Percentiles rank a stretch among this genome's conserved stretches.
These are phyloP conservation scores for Portevinia maculata DNA, from an alignment of 2,888 invertebrate species.

Conservation along the genomic window DNA sequence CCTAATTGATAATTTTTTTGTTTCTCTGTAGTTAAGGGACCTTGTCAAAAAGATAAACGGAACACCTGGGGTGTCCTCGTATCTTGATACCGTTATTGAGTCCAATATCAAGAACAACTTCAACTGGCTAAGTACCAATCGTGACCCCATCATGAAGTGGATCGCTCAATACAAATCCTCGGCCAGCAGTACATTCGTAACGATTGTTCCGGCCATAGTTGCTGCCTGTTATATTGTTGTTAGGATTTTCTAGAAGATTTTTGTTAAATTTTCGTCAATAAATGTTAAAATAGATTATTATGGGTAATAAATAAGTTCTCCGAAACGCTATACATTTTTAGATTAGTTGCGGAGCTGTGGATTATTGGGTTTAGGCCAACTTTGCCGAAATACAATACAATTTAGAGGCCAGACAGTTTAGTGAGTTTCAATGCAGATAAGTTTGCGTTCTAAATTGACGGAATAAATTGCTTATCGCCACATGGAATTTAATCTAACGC, in stretches of 20 bases:
- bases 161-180: constrained; percentile 56
- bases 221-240: constrained; percentile 34
- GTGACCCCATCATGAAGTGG: constrained; percentile 78
- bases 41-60: constrained; percentile 77
- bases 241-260: constrained; percentile 59
- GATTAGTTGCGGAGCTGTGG: not conserved
- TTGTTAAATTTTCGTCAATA: not conserved
- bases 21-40: constrained; percentile 74
- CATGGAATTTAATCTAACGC: too few species aligned
- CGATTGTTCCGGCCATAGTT: constrained; percentile 36
- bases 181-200: constrained; percentile 27
- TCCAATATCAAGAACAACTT: constrained; percentile 75
- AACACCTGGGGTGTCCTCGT: constrained; percentile 70
- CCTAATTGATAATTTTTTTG: not conserved
- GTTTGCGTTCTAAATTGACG: constrained; percentile 8
- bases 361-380: too few species aligned
- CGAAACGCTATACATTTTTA: not conserved
- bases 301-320: constrained; percentile 19
- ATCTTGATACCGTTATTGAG: constrained; percentile 76
- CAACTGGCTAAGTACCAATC: constrained; percentile 78
- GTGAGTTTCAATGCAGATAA: not conserved
- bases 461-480: constrained; percentile 8
- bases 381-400: too few species aligned
- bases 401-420: not conserved
- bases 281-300: constrained; percentile 21